A percentile compares a stretch with the other conserved stretches of the same genome.
These are phyloP conservation scores for Nymphalis urticae DNA, from an alignment of 2,888 invertebrate genomes.

Conservation along the genomic window DNA sequence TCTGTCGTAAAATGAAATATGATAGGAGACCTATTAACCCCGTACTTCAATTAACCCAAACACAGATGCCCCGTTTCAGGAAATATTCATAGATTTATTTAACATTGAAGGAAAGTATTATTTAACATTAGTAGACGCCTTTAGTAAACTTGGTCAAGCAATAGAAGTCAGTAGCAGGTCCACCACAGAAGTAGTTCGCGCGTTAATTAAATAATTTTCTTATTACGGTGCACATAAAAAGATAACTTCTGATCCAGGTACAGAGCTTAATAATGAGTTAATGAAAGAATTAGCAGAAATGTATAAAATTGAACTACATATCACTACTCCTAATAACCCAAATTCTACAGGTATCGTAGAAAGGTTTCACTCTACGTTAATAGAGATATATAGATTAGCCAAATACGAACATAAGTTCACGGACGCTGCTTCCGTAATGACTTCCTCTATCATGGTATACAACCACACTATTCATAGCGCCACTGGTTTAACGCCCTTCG, in stretches of 20 bases:
- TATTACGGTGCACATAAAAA: conserved; percentile 39
- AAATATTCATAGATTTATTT: conserved; percentile 39
- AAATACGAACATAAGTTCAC: too few relatives aligned
- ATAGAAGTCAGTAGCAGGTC: conserved; percentile 27
- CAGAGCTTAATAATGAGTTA: too few relatives aligned
- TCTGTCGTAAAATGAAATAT: conserved; percentile 34
- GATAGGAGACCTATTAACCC: conserved; percentile 41
- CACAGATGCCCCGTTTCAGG: conserved; percentile 38
- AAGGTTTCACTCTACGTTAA: conserved; percentile 2
- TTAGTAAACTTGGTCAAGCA: conserved; percentile 40
- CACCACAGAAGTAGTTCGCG: conserved; percentile 32
- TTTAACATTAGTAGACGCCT: conserved; percentile 36
- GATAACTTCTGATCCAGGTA: conserved; percentile 31
- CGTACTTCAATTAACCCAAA: conserved; percentile 41
- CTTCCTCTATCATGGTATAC: too few relatives aligned
- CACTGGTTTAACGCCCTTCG: too few relatives aligned
- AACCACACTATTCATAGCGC: too few relatives aligned
- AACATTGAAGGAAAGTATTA: conserved; percentile 33
- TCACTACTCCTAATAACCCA: conserved; percentile 31
- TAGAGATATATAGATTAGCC: too few relatives aligned
- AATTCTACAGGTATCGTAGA: neutral
- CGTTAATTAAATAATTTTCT: conserved; percentile 36
- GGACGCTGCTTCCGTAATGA: too few relatives aligned
- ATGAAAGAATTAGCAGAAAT: too few relatives aligned
- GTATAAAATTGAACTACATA: conserved; percentile 43